Evolutionary conservation across 2,888 invertebrate species (phyloP).

Genomic region (Eupeodes latifasciatus): DNA sequence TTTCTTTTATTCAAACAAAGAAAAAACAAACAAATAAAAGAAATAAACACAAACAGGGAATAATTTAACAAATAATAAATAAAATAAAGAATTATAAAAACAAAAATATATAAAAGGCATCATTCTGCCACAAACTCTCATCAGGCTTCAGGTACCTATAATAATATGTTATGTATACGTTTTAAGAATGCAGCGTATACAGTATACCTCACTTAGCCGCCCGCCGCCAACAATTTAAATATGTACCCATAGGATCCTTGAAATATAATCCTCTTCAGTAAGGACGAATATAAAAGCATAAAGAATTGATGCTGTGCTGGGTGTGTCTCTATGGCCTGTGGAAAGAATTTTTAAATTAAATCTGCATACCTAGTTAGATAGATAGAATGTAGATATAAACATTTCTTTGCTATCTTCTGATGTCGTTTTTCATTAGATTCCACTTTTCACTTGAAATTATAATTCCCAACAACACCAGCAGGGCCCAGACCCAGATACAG

Average conservation of each 20-base stretch:
- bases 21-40: not conserved
- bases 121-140: slow-evolving; percentile 36
- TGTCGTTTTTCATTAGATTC: slow-evolving; percentile 21
- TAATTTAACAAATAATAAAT: not conserved
- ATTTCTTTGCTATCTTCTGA: not conserved
- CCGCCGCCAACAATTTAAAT: not conserved
- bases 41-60: not conserved
- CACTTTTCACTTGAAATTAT: not conserved
- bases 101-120: not conserved
- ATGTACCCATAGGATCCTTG: no score
- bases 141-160: not conserved
- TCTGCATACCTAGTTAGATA: slow-evolving; percentile 46
- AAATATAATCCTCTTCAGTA: not conserved
- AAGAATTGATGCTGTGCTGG: not conserved
- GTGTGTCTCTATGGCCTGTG: not conserved
- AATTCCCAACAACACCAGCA: not conserved
- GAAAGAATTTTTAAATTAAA: slow-evolving; percentile 61
- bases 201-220: not conserved
- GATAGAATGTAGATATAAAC: not conserved
- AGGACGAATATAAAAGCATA: not conserved
- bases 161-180: not conserved
- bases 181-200: slow-evolving; percentile 15
- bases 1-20: not conserved
- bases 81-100: not conserved
- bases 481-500: no score